Base-by-base conservation (phyloP, 1,140 invertebrate genomes). In the Planococcus citri region DNA sequence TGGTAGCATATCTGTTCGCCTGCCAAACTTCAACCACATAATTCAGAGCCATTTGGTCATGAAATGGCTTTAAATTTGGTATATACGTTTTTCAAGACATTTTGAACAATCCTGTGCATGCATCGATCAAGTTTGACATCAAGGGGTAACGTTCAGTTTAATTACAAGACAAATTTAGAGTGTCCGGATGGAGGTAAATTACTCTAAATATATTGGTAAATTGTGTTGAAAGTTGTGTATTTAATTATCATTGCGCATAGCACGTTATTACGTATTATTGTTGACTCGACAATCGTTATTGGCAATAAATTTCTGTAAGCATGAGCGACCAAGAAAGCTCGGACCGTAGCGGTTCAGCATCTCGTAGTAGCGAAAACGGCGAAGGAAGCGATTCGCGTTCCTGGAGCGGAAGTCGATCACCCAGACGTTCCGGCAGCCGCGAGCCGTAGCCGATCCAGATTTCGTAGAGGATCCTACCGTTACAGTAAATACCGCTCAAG, bases 371-470 rank as follows among this genome's bases (percentile, higher is more conserved):
- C 17, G 41, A 51, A 51, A 51, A 51, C n/a, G 41, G 41, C n/a
- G 41, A 51, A 51, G 4, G 29, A 33, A n/a, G n/a, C n/a, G 41
- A 51, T 20, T 51, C 41, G 10, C 41, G 41, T 51, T 51, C 41
- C 17, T 9, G 41, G 17, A 51, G 41, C 41, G 41, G 67, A 24
- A 71, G 70, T 22, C 27, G 70, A 41, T 71, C 70, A 17, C 70
- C 70, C 17, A 68, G 67, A 27, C 70, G 68, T 1, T 71, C 70
- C 1, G 68, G 68, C n/a, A 71, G 67, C 14, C n/a, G n/a, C n/a
- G n/a, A n/a, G n/a, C n/a, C 70, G 70, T 9, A 68, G 68, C n/a
- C 37, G 71, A 69, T 71, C 71, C 27, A 2, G 57, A 0, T 69
- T 68, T 21, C 68, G 68, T 60, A 64, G 68, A 38, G 64, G 68